These are phyloP conservation scores for Masnerella sp. DNA, from an alignment of 2,888 invertebrate genomes.

Conservation along the genomic window DNA sequence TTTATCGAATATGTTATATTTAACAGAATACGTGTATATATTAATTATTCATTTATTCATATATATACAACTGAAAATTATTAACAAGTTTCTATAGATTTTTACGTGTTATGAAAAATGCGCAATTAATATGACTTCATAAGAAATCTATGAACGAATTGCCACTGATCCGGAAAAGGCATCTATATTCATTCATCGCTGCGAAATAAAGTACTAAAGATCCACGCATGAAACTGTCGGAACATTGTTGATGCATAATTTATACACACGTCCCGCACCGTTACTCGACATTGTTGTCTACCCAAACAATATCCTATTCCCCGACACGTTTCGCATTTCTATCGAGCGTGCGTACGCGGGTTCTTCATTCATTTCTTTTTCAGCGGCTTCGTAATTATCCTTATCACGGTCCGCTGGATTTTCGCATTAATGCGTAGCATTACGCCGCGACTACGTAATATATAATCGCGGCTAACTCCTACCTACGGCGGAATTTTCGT, in stretches of 20 bases:
- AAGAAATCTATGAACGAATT: constrained; percentile 27
- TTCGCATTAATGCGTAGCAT: constrained; percentile 46
- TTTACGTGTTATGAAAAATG: too few species aligned
- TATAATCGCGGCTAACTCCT: constrained; percentile 37
- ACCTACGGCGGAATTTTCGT: constrained; percentile 40
- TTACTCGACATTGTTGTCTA: constrained; percentile 46
- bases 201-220: constrained; percentile 28
- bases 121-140: too few species aligned
- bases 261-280: constrained; percentile 38
- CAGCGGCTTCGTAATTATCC: constrained; percentile 37
- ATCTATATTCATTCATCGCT: constrained; percentile 19
- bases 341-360: constrained; percentile 25
- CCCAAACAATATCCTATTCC: constrained; percentile 39
- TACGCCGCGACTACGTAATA: constrained; percentile 29
- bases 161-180: constrained; percentile 11
- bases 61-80: too few species aligned
- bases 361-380: constrained; percentile 44
- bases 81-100: too few species aligned
- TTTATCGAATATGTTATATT: too few species aligned
- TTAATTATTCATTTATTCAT: too few species aligned
- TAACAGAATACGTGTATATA: too few species aligned
- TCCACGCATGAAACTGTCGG: constrained; percentile 26
- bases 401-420: constrained; percentile 48
- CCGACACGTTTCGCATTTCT: constrained; percentile 39
- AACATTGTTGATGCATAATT: constrained; percentile 35